Base-by-base conservation (phyloP, 2,113 vertebrate species). In the Limnothrissa miodon region DNA sequence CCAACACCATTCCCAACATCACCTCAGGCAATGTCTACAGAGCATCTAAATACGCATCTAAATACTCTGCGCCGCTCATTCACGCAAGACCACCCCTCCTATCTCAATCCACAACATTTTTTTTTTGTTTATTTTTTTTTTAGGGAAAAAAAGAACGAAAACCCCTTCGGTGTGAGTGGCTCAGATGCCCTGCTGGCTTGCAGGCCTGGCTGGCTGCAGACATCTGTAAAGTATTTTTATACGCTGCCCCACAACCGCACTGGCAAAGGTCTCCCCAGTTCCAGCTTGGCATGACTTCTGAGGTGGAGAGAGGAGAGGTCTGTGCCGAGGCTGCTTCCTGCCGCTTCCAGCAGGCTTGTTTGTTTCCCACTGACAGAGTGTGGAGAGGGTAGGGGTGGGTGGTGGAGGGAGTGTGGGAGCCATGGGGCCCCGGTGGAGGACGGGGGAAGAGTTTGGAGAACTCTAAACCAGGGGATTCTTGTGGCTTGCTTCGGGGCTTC, bases 201-300 rank as follows among this genome's bases (percentile, higher is more conserved):
- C 80, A 66, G 85, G 86, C 83, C 90, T 91, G 90, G 89, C 88
- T 93, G 93, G 89, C 88, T 93, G 93, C 89, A 92, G 90, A 94
- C 92, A 93, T 91, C 92, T 94, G 93, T 91, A 93, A 93, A 92
- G 92, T 92, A 93, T 93, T 95, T 91, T 92, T 92, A 89, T 93
- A 92, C 88, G 62, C 86, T 90, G 93, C 91, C 87, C 90, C 90
- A 90, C 87, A 91, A 90, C 91, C 88, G 87, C 90, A 84, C 84
- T 91, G 92, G 92, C 91, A 92, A 93, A 93, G 92, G 90, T 91
- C 91, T 93, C 89, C 84, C 23, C 83, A 89, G 92, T 89, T 88
- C 89, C 90, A 92, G 90, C 91, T 92, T 95, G 94, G 94, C 93
- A 93, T 87, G 91, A 93, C 92, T 93, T 94, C 93, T 94, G 87